A percentile compares a stretch with the other conserved stretches of the same genome.
Conservation (phyloP, 1,140 invertebrate genomes). For the Lethocerus indicus region DNA sequence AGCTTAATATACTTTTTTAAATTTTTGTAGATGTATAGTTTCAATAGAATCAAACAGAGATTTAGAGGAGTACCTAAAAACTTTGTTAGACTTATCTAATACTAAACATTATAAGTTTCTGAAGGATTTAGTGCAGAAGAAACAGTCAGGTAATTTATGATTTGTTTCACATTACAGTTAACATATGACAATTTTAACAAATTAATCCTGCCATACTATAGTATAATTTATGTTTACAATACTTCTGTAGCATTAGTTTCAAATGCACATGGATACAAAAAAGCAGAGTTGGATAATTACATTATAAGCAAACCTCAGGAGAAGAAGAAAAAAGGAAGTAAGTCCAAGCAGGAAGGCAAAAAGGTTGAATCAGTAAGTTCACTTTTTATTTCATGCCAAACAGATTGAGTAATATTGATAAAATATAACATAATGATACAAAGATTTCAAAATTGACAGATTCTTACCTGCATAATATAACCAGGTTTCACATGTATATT, state of each 20-base stretch:
- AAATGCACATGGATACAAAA: constrained; percentile 13
- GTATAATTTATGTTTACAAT: background rate
- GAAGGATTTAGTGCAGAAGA: constrained; percentile 28
- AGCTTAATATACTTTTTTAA: background rate
- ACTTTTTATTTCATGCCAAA: constrained; percentile 19
- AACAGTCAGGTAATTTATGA: constrained; percentile 8
- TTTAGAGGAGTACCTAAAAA: constrained; percentile 49
- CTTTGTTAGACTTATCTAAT: constrained; percentile 41
- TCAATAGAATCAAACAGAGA: constrained; percentile 43
- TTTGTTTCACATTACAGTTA: background rate
- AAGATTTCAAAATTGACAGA: no score
- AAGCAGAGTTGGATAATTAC: constrained; percentile 16
- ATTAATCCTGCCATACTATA: background rate
- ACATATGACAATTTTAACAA: background rate
- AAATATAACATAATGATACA: constrained; percentile 1
- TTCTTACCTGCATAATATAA: no score
- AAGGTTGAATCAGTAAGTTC: constrained; percentile 10
- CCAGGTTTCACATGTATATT: no score
- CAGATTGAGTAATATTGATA: background rate
- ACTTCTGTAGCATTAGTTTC: background rate
- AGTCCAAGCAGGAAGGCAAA: background rate
- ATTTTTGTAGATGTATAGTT: constrained; percentile 33
- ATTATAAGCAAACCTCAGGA: constrained; percentile 11
- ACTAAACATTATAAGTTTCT: constrained; percentile 44
- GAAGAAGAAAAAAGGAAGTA: constrained; percentile 16